Base-by-base conservation (phyloP, 35 echinoderm and acorn worm species). In the Strongylocentrotus purpuratus region DNA sequence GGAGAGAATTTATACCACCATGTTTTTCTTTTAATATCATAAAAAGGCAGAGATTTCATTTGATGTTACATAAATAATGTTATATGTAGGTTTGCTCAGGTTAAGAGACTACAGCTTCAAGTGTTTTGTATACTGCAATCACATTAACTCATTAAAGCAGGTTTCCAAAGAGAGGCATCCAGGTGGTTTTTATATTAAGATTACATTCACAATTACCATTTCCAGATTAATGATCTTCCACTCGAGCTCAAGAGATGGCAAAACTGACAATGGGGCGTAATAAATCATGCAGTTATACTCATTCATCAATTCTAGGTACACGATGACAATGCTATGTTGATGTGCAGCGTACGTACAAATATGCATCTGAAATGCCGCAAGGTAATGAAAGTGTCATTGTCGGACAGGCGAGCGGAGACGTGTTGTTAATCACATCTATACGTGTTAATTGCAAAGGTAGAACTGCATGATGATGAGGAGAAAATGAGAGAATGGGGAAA, bases 371-470 rank as follows among this genome's bases (percentile, higher is more conserved):
- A 89, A 89, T 89, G 78, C 45, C 46, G 31, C 35, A 14, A 94
- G 94, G 94, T 45, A 94, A 94, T 86, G 46, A 94, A 13, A 31
- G 31, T 55, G 48, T 93, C 91, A 58, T 14, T 58, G 3, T 31
- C 13, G 46, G 46, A 4, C 31, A 46, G 47, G 22, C n/a, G 15
- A 0, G 17, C 46, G 8, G 33, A 58, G 91, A 93, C 48, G 4
- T 46, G 91, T 93, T 6, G 17, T 93, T 93, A 93, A 93, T 93
- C 91, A 93, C 46, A 31, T 93, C 91, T 17, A 41, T 41, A 5
- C 8, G 4, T 32, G 91, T 93, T 93, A 55, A 93, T 93, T 93
- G 91, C 91, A 31, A 32, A 89, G 20, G 25, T 17, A 33, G 87
- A 46, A 28, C n/a, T 31, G n/a, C n/a, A n/a, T n/a, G 11, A 35